These are phyloP conservation scores for Diadegma fenestrale DNA, from an alignment of 2,888 invertebrate species.

Conservation along the genomic window DNA sequence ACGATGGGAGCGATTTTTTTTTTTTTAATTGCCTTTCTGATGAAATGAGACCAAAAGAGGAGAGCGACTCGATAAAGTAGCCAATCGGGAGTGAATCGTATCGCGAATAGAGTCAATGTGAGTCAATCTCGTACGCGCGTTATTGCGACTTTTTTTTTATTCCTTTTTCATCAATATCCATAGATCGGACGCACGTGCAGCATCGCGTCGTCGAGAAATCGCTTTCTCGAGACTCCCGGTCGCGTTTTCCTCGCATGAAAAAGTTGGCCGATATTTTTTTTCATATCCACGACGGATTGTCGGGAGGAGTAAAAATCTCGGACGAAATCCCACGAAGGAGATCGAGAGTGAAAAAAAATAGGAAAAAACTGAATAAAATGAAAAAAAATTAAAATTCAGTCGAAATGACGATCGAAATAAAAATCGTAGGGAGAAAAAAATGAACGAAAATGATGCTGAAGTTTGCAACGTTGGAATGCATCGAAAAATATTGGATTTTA, in stretches of 20 bases:
- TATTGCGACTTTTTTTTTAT: slow-evolving; percentile 29
- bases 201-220: slow-evolving; percentile 22
- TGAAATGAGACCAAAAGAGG: slow-evolving; percentile 9
- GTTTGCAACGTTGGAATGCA: no score
- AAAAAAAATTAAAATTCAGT: neutral
- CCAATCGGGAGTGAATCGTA: slow-evolving; percentile 51
- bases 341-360: no score
- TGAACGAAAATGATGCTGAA: neutral
- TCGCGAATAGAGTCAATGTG: slow-evolving; percentile 56
- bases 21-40: neutral
- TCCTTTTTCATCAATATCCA: no score
- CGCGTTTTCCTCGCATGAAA: slow-evolving; percentile 45
- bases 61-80: slow-evolving; percentile 31
- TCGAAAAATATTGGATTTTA: no score
- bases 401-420: neutral
- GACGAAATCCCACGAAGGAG: no score
- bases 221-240: slow-evolving; percentile 42
- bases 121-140: slow-evolving; percentile 52
- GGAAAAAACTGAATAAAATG: neutral
- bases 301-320: neutral
- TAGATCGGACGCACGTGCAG: no score
- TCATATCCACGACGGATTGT: neutral
- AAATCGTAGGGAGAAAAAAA: neutral
- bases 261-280: slow-evolving; percentile 8
- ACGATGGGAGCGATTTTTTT: neutral